Percentiles rank a stretch among this genome's conserved stretches.
phyloP scores from a whole-genome alignment of 2,888 invertebrate genomes.

The Lepidochrysops patricia region DNA sequence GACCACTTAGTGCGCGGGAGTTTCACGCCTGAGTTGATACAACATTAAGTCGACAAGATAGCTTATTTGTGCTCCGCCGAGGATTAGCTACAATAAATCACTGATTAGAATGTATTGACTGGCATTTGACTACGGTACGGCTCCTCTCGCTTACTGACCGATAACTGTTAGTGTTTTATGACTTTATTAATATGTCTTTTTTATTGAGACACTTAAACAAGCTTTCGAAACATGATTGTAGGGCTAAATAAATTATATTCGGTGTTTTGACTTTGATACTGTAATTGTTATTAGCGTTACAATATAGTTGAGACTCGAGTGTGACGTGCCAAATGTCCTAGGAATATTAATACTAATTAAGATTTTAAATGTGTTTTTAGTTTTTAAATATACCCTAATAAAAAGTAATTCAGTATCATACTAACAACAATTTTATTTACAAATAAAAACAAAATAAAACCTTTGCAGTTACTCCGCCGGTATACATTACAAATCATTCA shows the following conservation, averaged over 20 bases:
- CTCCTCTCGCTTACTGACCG: constrained; percentile 57
- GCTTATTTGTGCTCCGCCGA: constrained; percentile 73
- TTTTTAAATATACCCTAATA: too few relatives aligned
- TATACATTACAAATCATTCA: not conserved
- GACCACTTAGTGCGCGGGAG: constrained; percentile 75
- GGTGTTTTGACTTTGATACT: not conserved
- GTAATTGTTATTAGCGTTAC: not conserved
- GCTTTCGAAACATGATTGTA: not conserved
- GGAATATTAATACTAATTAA: too few relatives aligned
- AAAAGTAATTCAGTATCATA: too few relatives aligned
- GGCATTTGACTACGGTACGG: constrained; percentile 60
- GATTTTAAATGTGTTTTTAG: too few relatives aligned
- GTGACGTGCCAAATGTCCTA: too few relatives aligned
- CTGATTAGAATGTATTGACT: constrained; percentile 75
- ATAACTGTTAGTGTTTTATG: constrained; percentile 57
- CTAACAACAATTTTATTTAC: too few relatives aligned
- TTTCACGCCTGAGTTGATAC: constrained; percentile 73
- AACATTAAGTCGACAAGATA: constrained; percentile 75
- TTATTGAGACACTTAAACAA: constrained; percentile 22
- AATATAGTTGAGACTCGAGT: too few relatives aligned
- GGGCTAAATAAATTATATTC: not conserved
- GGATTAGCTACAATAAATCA: constrained; percentile 74
- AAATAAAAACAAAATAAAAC: too few relatives aligned
- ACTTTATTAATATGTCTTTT: constrained; percentile 41
- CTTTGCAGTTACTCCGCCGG: too few relatives aligned